Conservation (phyloP, 2,797 vertebrate species). For the Allobates femoralis region DNA sequence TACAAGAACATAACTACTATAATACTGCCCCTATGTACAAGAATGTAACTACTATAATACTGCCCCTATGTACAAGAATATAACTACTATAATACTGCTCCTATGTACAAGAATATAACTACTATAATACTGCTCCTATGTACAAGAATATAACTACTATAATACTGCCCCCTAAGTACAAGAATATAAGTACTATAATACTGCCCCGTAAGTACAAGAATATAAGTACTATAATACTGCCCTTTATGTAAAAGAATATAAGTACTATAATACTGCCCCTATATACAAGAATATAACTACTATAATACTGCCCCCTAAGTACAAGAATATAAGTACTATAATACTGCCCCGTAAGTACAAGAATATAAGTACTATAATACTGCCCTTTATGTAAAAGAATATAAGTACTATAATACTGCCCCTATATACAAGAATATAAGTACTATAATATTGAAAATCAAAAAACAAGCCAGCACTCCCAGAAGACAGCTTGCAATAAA, state of each 20-base stretch:
- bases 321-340: conserved; percentile 14
- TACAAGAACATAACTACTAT: neutral
- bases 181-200: conserved; percentile 9
- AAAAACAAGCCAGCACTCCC: no score
- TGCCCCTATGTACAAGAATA: no score
- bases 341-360: neutral
- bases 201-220: neutral
- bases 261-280: conserved; percentile 3
- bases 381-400: no score
- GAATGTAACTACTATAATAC: neutral
- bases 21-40: neutral
- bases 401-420: conserved; percentile 5
- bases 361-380: conserved; percentile 14
- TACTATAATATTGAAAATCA: no score
- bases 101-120: no score
- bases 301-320: neutral
- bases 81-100: no score
- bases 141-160: conserved; percentile 6
- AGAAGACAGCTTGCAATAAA: no score
- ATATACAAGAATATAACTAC: neutral
- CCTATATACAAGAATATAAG: neutral
- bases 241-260: no score
- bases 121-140: neutral
- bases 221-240: conserved; percentile 10
- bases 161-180: neutral